A percentile compares a stretch with the other conserved stretches of the same genome.
phyloP scores from a whole-genome alignment of 1,140 invertebrate species.

The Drosophila nigrodunni region DNA sequence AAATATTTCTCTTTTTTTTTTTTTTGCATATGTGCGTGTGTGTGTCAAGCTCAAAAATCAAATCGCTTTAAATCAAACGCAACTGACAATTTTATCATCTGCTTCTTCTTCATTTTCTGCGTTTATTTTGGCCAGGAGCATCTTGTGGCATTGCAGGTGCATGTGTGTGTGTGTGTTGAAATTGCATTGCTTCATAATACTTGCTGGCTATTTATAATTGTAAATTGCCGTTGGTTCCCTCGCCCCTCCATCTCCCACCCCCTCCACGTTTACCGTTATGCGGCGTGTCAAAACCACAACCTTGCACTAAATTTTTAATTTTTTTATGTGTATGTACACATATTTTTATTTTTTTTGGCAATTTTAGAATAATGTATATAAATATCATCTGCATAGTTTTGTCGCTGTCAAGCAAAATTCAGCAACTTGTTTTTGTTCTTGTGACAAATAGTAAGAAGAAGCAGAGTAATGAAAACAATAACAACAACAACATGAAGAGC shows the following conservation, averaged over 20 bases:
- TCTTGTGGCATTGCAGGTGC: slow-evolving; percentile 21
- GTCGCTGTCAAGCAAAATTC: not conserved
- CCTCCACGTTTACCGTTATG: slow-evolving; percentile 30
- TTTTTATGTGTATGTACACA: slow-evolving; percentile 11
- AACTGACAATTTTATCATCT: slow-evolving; percentile 7
- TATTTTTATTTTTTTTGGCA: slow-evolving; percentile 34
- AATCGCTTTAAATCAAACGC: slow-evolving; percentile 32
- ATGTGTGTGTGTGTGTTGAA: slow-evolving; percentile 39
- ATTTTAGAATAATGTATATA: slow-evolving; percentile 72
- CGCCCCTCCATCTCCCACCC: slow-evolving; percentile 7
- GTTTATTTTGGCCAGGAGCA: slow-evolving; percentile 6
- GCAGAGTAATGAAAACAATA: not conserved
- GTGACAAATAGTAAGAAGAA: slow-evolving; percentile 6
- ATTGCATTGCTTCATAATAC: slow-evolving; percentile 42
- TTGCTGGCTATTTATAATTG: slow-evolving; percentile 72
- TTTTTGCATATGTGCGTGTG: not conserved
- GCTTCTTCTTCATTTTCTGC: not conserved
- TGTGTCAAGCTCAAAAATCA: slow-evolving; percentile 46
- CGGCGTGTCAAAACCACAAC: slow-evolving; percentile 76
- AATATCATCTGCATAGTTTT: slow-evolving; percentile 34
- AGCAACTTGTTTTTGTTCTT: not conserved
- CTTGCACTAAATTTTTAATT: slow-evolving; percentile 68
- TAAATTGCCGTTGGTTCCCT: slow-evolving; percentile 46
- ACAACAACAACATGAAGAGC: not conserved
- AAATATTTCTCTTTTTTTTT: not conserved